phyloP scores from a whole-genome alignment of 2,113 vertebrate species.

The Petaurus breviceps region DNA sequence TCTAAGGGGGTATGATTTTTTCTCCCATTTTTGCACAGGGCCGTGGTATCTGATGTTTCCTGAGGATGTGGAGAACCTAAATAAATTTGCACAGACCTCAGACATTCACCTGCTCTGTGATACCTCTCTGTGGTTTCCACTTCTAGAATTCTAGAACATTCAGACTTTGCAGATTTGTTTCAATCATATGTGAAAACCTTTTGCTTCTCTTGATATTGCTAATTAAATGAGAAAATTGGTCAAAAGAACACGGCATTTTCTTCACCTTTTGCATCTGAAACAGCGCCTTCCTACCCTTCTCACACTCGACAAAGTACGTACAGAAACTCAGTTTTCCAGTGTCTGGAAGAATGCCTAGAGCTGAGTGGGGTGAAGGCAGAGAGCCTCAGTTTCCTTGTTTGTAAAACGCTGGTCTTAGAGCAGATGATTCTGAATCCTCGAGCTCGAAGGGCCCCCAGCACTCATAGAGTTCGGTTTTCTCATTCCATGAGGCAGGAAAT shows the following conservation, averaged over 20 bases:
- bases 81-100: neutral
- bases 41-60: constrained; percentile 41
- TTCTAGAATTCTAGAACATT: constrained; percentile 18
- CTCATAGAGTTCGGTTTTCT: neutral
- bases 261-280: constrained; percentile 16
- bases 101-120: constrained; percentile 19
- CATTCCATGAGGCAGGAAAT: neutral
- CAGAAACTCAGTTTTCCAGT: no score
- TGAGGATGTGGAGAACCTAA: constrained; percentile 62
- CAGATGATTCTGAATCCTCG: no score
- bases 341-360: neutral
- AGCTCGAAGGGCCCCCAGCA: neutral
- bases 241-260: neutral
- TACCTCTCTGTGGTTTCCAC: constrained; percentile 21
- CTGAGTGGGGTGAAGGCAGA: neutral
- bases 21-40: neutral
- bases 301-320: neutral
- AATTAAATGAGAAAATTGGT: neutral
- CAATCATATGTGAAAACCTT: neutral
- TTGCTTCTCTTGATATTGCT: neutral
- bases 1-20: neutral
- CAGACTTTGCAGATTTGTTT: neutral
- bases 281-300: neutral
- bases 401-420: neutral
- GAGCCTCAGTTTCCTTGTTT: neutral